Evolutionary conservation across 2,888 invertebrate genomes (phyloP).

Genomic region (Chymomyza fuscimana): DNA sequence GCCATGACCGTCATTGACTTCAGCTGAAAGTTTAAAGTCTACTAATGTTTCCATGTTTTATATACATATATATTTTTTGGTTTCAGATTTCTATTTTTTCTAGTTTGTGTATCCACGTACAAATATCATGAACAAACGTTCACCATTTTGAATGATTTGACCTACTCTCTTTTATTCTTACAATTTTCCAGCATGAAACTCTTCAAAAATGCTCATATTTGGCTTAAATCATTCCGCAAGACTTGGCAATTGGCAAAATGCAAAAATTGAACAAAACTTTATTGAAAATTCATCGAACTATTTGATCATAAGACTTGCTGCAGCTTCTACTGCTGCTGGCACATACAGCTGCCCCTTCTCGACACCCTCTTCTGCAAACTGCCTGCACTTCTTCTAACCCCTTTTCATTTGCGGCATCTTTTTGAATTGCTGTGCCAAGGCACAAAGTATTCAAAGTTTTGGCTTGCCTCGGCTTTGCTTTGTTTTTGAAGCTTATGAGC

Average conservation of each 20-base stretch:
- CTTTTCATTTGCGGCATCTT: not conserved
- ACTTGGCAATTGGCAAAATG: conserved; percentile 34
- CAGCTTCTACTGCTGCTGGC: not conserved
- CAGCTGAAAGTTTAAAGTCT: too few species aligned
- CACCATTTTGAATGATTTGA: too few species aligned
- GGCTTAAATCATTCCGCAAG: conserved; percentile 20
- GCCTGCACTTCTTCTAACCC: not conserved
- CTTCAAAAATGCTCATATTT: not conserved
- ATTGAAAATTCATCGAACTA: conserved; percentile 41
- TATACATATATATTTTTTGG: too few species aligned
- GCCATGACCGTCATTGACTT: too few species aligned
- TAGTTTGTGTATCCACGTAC: not conserved
- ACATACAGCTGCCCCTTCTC: not conserved
- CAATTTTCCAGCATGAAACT: not conserved
- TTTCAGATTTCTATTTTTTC: too few species aligned
- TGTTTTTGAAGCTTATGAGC: conserved; percentile 10
- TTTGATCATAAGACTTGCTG: conserved; percentile 15
- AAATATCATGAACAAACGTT: not conserved
- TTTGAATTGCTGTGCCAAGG: conserved; percentile 10
- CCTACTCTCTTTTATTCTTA: not conserved
- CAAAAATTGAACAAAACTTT: conserved; percentile 35
- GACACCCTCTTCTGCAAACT: not conserved
- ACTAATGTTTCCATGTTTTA: too few species aligned
- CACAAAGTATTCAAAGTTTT: conserved; percentile 4
- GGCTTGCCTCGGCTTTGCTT: not conserved